These are phyloP conservation scores for Dermolepida albohirtum DNA, from an alignment of 2,888 invertebrate species.

Conservation along the genomic window DNA sequence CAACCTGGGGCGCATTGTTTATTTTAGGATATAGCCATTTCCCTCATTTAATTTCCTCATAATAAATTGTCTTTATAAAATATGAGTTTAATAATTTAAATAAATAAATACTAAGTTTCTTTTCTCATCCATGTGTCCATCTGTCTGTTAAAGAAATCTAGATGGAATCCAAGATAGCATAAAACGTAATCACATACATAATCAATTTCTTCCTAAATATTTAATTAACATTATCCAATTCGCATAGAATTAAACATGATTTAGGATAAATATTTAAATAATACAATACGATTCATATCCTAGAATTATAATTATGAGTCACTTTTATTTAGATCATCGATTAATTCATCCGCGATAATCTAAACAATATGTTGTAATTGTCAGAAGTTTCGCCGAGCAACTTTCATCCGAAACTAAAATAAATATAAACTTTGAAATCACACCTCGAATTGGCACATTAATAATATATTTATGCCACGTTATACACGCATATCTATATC, in stretches of 20 bases:
- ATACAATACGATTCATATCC: constrained; percentile 11
- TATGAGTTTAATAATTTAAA: too few relatives aligned
- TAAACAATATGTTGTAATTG: constrained; percentile 9
- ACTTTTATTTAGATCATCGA: constrained; percentile 14
- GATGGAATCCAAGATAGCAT: too few relatives aligned
- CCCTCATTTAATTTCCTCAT: too few relatives aligned
- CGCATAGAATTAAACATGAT: constrained; percentile 2
- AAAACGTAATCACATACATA: not conserved
- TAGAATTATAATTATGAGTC: constrained; percentile 8
- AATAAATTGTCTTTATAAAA: too few relatives aligned
- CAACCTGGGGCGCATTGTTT: too few relatives aligned
- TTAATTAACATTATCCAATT: constrained; percentile 9
- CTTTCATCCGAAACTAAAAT: constrained; percentile 18
- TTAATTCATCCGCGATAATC: constrained; percentile 12
- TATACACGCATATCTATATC: not conserved
- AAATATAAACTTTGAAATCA: constrained; percentile 27
- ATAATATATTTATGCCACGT: not conserved
- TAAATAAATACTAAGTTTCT: too few relatives aligned
- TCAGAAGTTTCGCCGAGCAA: constrained; percentile 7
- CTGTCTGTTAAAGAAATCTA: too few relatives aligned
- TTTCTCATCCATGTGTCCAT: too few relatives aligned
- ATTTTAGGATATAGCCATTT: too few relatives aligned
- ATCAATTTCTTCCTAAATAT: not conserved
- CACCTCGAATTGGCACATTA: constrained; percentile 2
- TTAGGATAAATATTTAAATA: constrained; percentile 29